Base-by-base conservation (phyloP, 1,140 invertebrate genomes). In the Brachystomella parvula region DNA sequence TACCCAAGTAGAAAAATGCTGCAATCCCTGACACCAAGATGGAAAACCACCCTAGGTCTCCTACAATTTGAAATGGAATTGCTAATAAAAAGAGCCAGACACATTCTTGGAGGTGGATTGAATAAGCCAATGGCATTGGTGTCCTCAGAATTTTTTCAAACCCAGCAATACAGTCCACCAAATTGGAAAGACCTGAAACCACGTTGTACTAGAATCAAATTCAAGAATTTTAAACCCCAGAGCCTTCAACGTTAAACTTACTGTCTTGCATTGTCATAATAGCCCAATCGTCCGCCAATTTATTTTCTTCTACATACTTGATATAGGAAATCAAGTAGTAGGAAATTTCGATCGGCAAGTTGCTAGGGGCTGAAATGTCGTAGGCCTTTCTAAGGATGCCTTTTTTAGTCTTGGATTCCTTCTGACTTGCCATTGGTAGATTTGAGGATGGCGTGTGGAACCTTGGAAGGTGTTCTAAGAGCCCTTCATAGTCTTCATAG, bases 381-480 rank as follows among this genome's bases (percentile, higher is more conserved):
- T 12, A 32, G 30, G 57, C 57, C 30, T 17, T 59, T n/a, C n/a
- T n/a, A n/a, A n/a, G n/a, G n/a, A n/a, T n/a, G n/a, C n/a, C n/a
- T n/a, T n/a, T n/a, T n/a, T n/a, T n/a, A n/a, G n/a, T n/a, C n/a
- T n/a, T n/a, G n/a, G n/a, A n/a, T n/a, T 56, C 30, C 21, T 59
- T 33, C 47, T 72, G 67, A 1, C n/a, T 47, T 17, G 68, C 56
- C 2, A 70, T 58, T 9, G 71, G 64, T 31, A 63, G 65, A 39
- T 62, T 72, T 2, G 65, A 68, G 2, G 62, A 65, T 0, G 71
- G 71, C 1, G 71, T 72, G 3, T 59, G 15, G 26, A 72, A 72
- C 58, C 56, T 62, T 3, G 67, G 67, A 15, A 72, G 47, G 44
- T 72, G 71, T 57, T 49, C 66, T 1, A 72, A 63, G 0, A 72